Percentiles rank a stretch among this genome's conserved stretches.
phyloP scores from a whole-genome alignment of 2,888 invertebrate species.

The Melipona beecheii region DNA sequence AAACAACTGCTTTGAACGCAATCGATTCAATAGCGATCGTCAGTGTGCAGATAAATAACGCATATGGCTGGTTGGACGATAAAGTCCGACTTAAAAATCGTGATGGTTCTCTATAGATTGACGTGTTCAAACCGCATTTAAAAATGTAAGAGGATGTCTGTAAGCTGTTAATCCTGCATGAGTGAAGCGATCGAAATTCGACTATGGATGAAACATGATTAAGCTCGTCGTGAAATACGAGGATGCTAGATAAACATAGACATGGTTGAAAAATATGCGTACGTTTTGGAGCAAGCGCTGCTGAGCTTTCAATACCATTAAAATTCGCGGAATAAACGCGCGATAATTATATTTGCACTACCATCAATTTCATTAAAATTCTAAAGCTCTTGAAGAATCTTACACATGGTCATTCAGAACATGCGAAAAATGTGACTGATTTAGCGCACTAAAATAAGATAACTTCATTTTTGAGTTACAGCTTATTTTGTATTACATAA shows the following conservation, averaged over 20 bases:
- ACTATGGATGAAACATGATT: slow-evolving; percentile 69
- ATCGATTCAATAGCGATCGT: not conserved
- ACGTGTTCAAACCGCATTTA: slow-evolving; percentile 23
- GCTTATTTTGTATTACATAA: too few species aligned
- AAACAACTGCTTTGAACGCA: not conserved
- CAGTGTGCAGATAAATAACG: slow-evolving; percentile 28
- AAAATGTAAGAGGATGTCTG: slow-evolving; percentile 47
- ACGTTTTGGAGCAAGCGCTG: not conserved
- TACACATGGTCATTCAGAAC: too few species aligned
- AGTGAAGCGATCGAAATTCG: slow-evolving; percentile 56
- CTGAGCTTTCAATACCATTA: slow-evolving; percentile 48
- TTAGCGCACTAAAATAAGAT: too few species aligned
- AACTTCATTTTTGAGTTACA: too few species aligned
- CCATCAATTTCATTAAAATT: not conserved
- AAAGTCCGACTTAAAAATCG: slow-evolving; percentile 62
- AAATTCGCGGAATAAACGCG: not conserved
- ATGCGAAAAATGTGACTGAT: too few species aligned
- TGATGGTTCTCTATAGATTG: slow-evolving; percentile 36
- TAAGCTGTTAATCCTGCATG: slow-evolving; percentile 54
- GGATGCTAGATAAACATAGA: slow-evolving; percentile 7
- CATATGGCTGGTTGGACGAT: slow-evolving; percentile 34
- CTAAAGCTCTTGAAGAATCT: not conserved
- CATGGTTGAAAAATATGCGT: slow-evolving; percentile 5
- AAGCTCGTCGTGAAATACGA: slow-evolving; percentile 57
- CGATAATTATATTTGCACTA: not conserved